phyloP scores from a whole-genome alignment of 2,888 invertebrate genomes.

The Geotrupes spiniger region DNA sequence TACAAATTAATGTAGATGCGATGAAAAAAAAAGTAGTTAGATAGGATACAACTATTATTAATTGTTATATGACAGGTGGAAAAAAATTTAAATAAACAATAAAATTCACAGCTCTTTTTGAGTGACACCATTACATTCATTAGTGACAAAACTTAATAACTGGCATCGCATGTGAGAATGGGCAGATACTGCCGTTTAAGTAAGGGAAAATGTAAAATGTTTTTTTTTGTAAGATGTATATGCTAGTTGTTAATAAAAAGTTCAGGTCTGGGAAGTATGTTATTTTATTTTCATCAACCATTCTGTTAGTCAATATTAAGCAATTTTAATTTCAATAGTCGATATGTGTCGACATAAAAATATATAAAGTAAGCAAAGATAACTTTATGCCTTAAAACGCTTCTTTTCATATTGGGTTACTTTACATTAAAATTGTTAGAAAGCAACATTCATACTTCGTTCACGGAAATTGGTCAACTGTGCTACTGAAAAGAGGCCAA shows the following conservation, averaged over 20 bases:
- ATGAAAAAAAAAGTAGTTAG: slow-evolving; percentile 18
- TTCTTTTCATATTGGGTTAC: too few species aligned
- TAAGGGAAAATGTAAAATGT: slow-evolving; percentile 39
- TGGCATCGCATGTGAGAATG: slow-evolving; percentile 31
- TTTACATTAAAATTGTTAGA: too few species aligned
- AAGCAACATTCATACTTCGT: too few species aligned
- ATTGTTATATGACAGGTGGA: slow-evolving; percentile 15
- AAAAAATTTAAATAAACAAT: slow-evolving; percentile 16
- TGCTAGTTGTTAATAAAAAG: slow-evolving; percentile 51
- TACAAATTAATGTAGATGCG: slow-evolving; percentile 17
- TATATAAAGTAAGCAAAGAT: too few species aligned
- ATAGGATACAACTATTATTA: slow-evolving; percentile 26
- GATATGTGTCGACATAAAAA: too few species aligned
- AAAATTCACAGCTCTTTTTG: slow-evolving; percentile 24
- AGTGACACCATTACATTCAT: slow-evolving; percentile 25
- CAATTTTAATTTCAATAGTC: too few species aligned
- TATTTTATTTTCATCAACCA: slow-evolving; percentile 1
- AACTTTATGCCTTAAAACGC: too few species aligned
- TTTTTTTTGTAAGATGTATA: slow-evolving; percentile 45
- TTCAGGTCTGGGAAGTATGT: slow-evolving; percentile 46
- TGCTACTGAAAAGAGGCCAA: too few species aligned
- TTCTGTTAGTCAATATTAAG: too few species aligned
- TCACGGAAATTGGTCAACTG: too few species aligned
- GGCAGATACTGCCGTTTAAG: slow-evolving; percentile 24
- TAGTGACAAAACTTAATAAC: slow-evolving; percentile 29